Conservation (phyloP, 1,140 invertebrate genomes). For the Hirudo medicinalis region DNA sequence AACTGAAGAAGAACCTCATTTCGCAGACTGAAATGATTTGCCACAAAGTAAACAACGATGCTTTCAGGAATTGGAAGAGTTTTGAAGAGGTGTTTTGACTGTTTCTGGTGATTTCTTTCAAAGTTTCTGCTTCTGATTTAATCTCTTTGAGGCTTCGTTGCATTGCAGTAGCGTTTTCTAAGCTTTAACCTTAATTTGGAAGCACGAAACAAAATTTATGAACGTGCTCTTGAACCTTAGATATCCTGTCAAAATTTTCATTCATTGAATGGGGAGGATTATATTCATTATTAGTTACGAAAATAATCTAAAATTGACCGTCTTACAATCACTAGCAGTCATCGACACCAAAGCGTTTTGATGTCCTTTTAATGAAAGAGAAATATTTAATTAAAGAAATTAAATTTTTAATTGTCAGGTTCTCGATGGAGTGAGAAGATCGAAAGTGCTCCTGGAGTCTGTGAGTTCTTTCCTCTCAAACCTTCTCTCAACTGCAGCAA, state of each 20-base stretch:
- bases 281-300: too few species aligned
- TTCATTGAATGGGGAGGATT: too few species aligned
- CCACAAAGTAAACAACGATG: background rate
- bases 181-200: too few species aligned
- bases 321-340: background rate
- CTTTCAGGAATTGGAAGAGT: background rate
- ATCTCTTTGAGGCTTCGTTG: too few species aligned
- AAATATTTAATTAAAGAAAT: too few species aligned
- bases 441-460: slow-evolving; percentile 1
- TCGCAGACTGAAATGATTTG: slow-evolving; percentile 12
- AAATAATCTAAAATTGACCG: background rate
- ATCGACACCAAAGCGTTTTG: background rate
- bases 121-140: too few species aligned
- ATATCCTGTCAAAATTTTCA: too few species aligned
- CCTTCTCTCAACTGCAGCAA: background rate
- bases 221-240: too few species aligned
- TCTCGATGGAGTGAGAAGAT: background rate
- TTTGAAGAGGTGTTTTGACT: background rate
- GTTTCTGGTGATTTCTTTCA: background rate
- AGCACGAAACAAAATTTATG: too few species aligned
- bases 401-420: background rate
- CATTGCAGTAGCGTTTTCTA: too few species aligned
- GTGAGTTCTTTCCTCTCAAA: background rate
- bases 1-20: background rate
- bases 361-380: too few species aligned